Percentiles rank a stretch among this genome's conserved stretches.
phyloP scores from a whole-genome alignment of 1,140 invertebrate genomes.

The Macrobrachium nipponense region DNA sequence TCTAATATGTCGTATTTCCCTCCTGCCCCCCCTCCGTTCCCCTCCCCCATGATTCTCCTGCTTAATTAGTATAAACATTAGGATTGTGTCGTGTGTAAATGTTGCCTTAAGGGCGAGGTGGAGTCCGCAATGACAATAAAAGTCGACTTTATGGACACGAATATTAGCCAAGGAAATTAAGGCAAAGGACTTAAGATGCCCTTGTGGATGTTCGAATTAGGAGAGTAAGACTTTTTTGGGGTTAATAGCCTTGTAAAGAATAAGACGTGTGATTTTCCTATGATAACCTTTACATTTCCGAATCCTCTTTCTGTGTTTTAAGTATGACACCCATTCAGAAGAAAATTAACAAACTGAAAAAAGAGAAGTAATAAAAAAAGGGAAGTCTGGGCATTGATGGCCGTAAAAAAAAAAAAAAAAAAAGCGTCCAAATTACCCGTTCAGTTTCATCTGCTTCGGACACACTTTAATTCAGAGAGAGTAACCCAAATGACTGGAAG shows the following conservation, averaged over 20 bases:
- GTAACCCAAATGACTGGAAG: conserved; percentile 53
- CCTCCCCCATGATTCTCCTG: conserved; percentile 43
- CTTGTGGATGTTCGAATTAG: conserved; percentile 27
- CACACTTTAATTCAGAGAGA: conserved; percentile 44
- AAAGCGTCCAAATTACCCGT: background rate
- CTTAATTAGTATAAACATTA: conserved; percentile 61
- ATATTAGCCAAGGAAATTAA: conserved; percentile 60
- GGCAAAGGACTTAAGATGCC: conserved; percentile 51
- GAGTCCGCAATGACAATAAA: conserved; percentile 60
- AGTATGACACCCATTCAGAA: no score
- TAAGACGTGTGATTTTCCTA: no score
- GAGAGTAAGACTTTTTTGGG: background rate
- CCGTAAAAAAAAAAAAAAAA: background rate
- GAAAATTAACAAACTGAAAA: background rate
- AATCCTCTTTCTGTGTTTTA: no score
- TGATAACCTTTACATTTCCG: no score
- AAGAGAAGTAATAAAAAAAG: background rate
- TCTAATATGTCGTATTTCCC: conserved; percentile 27
- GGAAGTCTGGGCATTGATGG: no score
- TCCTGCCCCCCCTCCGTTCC: background rate
- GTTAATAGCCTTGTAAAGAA: no score
- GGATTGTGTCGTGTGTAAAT: conserved; percentile 61
- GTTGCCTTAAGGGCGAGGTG: conserved; percentile 57
- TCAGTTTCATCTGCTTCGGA: conserved; percentile 32
- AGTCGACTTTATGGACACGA: conserved; percentile 58